Conservation (phyloP, 2,797 vertebrate genomes). For the Mormyrus hasselquistii region DNA sequence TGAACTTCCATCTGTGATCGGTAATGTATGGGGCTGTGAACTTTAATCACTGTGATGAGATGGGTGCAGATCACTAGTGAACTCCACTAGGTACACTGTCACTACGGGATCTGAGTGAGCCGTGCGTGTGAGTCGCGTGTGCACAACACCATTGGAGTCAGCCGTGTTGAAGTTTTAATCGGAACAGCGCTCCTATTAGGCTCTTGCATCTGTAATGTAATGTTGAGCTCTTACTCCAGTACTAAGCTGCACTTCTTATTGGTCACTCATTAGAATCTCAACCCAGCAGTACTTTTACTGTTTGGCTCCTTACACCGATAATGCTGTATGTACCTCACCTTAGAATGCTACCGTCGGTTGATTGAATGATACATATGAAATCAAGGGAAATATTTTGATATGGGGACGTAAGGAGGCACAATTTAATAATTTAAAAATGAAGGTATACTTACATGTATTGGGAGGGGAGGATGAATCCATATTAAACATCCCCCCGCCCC, state of each 20-base stretch:
- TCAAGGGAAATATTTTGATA: neutral
- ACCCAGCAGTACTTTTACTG: neutral
- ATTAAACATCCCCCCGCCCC: neutral
- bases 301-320: neutral
- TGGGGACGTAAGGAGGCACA: neutral
- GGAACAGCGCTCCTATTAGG: neutral
- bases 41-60: neutral
- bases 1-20: neutral
- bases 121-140: neutral
- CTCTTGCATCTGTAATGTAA: neutral
- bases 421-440: neutral
- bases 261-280: neutral
- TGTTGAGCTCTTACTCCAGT: neutral
- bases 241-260: neutral
- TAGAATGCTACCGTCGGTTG: neutral
- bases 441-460: neutral
- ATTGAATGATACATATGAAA: neutral
- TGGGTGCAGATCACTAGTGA: neutral
- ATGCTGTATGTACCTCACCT: neutral
- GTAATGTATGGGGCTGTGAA: neutral
- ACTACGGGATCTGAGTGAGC: neutral
- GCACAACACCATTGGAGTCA: neutral
- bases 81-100: neutral
- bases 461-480: neutral
- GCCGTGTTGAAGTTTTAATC: neutral